A percentile compares a stretch with the other conserved stretches of the same genome.
Evolutionary conservation across 2,888 invertebrate species (phyloP).

Genomic region (Dynastes grantii): DNA sequence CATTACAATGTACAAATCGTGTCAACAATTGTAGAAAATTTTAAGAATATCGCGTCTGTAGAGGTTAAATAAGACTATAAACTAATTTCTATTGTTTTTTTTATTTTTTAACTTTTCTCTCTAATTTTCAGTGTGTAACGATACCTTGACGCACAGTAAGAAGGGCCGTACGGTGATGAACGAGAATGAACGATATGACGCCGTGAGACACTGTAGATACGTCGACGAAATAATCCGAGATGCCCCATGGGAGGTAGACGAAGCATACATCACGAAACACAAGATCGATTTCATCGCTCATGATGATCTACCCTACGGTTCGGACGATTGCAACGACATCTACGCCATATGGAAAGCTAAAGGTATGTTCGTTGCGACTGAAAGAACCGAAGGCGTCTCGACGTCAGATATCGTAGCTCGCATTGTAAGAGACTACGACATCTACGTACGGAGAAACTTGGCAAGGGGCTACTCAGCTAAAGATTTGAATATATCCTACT

Average conservation of each 20-base stretch:
- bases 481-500: conserved; percentile 97
- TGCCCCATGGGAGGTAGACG: conserved; percentile 96
- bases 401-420: conserved; percentile 98
- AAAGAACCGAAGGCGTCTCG: conserved; percentile 94
- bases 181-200: conserved; percentile 96
- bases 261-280: conserved; percentile 90
- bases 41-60: not conserved
- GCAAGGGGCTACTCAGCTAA: conserved; percentile 98
- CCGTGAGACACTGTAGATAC: conserved; percentile 98
- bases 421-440: conserved; percentile 98
- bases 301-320: conserved; percentile 97
- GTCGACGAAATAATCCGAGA: conserved; percentile 96
- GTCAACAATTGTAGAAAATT: not conserved
- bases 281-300: conserved; percentile 99
- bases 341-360: conserved; percentile 92
- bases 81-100: conserved; percentile 8
- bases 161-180: conserved; percentile 98
- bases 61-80: not conserved
- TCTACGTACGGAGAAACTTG: conserved; percentile 97
- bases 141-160: conserved; percentile 89
- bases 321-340: conserved; percentile 87
- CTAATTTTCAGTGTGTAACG: conserved; percentile 85
- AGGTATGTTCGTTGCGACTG: conserved; percentile 98
- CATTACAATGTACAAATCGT: too few species aligned
- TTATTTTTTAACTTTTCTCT: not conserved